phyloP scores from a whole-genome alignment of 2,113 vertebrate species.

The Pygathrix nemaeus region DNA sequence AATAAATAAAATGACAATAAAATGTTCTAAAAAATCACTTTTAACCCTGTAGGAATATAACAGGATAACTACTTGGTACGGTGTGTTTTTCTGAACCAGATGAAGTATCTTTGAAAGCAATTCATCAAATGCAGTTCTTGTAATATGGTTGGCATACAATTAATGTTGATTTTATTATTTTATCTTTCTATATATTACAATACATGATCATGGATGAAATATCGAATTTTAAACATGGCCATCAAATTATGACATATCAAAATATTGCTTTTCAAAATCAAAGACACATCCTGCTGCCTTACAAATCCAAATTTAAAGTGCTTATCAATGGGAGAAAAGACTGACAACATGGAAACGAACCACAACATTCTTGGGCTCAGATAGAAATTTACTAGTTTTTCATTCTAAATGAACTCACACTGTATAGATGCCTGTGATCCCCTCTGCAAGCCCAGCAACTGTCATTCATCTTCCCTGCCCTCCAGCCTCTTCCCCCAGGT shows the following conservation, averaged over 20 bases:
- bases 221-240: slow-evolving; percentile 65
- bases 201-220: slow-evolving; percentile 61
- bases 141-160: slow-evolving; percentile 52
- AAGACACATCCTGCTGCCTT: slow-evolving; percentile 58
- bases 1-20: slow-evolving; percentile 54
- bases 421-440: not conserved
- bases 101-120: slow-evolving; percentile 24
- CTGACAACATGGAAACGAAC: slow-evolving; percentile 48
- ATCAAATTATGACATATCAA: slow-evolving; percentile 69
- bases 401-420: slow-evolving; percentile 25
- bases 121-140: slow-evolving; percentile 18
- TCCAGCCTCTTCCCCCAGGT: not conserved
- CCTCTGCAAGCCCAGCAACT: not conserved
- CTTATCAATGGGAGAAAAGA: slow-evolving; percentile 47
- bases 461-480: not conserved
- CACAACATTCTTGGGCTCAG: not conserved
- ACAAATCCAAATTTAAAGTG: slow-evolving; percentile 39
- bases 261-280: slow-evolving; percentile 70
- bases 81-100: not conserved
- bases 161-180: slow-evolving; percentile 62
- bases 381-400: slow-evolving; percentile 23
- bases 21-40: not conserved
- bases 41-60: slow-evolving; percentile 4
- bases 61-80: slow-evolving; percentile 1
- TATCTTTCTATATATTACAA: slow-evolving; percentile 47